Conservation (phyloP, 2,113 vertebrate species). For the Sprattus sprattus region DNA sequence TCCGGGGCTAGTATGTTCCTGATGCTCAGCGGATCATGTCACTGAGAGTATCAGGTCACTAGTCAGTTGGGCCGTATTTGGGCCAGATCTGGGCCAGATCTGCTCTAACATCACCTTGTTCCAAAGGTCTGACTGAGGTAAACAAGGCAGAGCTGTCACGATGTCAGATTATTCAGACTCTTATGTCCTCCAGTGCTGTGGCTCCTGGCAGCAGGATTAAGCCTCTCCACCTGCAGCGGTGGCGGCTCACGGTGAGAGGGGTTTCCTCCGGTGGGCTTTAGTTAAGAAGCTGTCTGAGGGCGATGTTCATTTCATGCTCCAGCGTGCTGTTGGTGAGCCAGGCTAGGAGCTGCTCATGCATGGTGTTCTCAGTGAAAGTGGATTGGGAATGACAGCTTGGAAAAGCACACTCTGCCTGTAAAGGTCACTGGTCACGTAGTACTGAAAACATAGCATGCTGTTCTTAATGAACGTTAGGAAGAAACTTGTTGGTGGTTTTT, state of each 20-base stretch:
- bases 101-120: too few species aligned
- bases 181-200: not conserved
- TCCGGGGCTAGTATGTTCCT: too few species aligned
- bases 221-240: not conserved
- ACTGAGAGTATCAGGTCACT: not conserved
- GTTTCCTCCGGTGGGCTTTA: not conserved
- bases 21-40: not conserved
- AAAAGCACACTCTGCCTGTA: not conserved
- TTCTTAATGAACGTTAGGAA: not conserved
- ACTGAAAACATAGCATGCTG: not conserved
- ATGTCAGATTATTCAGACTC: not conserved
- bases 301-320: not conserved
- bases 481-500: not conserved
- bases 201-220: not conserved
- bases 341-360: not conserved
- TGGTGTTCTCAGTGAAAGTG: not conserved
- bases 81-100: too few species aligned
- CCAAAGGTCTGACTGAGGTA: not conserved
- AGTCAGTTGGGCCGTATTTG: not conserved
- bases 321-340: not conserved
- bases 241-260: not conserved
- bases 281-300: not conserved
- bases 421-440: not conserved
- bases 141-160: not conserved
- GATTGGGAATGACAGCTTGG: not conserved